Evolutionary conservation across 2,888 invertebrate species (phyloP).

Genomic region (Herminia tarsipennalis): DNA sequence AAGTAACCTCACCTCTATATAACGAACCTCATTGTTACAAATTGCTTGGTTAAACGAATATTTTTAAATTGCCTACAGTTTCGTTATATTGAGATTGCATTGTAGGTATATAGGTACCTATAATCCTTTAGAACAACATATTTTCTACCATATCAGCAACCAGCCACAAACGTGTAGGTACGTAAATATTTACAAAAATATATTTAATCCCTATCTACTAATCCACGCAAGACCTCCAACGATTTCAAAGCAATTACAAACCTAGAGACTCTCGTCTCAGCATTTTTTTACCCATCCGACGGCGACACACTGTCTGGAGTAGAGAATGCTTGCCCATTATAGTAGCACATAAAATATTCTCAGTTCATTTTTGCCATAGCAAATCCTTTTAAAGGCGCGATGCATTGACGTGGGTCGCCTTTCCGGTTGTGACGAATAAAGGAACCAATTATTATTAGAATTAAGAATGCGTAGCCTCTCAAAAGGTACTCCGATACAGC

Average conservation of each 20-base stretch:
- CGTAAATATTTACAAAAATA: too few species aligned
- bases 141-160: too few species aligned
- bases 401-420: conserved; percentile 75
- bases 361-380: conserved; percentile 68
- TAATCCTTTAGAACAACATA: too few species aligned
- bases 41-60: too few species aligned
- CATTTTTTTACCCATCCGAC: conserved; percentile 30
- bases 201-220: too few species aligned
- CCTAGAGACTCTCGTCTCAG: conserved; percentile 20
- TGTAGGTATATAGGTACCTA: too few species aligned
- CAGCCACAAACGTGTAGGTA: too few species aligned
- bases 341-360: conserved; percentile 59
- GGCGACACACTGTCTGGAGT: conserved; percentile 78
- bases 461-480: conserved; percentile 62
- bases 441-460: conserved; percentile 81
- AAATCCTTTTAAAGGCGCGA: conserved; percentile 76
- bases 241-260: conserved; percentile 36
- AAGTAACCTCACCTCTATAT: too few species aligned
- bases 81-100: too few species aligned
- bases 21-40: too few species aligned
- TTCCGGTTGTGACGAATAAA: conserved; percentile 76
- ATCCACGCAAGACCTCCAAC: conserved; percentile 47
- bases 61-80: too few species aligned
- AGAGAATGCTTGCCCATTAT: conserved; percentile 54
- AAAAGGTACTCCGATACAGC: conserved; percentile 66